Evolutionary conservation across 2,113 vertebrate genomes (phyloP).

Genomic region (Tetraodon nigroviridis): DNA sequence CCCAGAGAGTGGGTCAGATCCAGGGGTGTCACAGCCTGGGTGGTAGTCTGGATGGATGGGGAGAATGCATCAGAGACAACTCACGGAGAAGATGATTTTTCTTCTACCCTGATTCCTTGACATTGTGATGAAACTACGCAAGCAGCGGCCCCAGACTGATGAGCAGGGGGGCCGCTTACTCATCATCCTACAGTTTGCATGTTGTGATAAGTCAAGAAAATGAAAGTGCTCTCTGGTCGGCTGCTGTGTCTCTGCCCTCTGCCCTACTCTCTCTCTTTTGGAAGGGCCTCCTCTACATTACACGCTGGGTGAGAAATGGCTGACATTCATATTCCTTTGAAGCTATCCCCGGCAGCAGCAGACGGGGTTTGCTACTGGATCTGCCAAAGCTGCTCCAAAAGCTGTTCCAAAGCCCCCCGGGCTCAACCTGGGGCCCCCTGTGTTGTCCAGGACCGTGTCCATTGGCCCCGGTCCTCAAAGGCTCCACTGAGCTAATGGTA

Average conservation of each 20-base stretch:
- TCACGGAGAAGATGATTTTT: too few relatives aligned
- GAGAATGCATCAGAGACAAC: too few relatives aligned
- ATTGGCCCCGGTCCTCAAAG: slow-evolving; percentile 74
- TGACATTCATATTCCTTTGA: slow-evolving; percentile 75
- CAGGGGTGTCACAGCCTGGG: too few relatives aligned
- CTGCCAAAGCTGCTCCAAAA: slow-evolving; percentile 61
- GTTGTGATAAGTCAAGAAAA: slow-evolving; percentile 12
- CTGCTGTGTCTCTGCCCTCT: slow-evolving; percentile 4
- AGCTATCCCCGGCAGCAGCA: slow-evolving; percentile 54
- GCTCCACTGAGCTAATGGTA: slow-evolving; percentile 78
- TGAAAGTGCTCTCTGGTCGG: slow-evolving; percentile 16
- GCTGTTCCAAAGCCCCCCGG: slow-evolving; percentile 59
- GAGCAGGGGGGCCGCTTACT: neutral
- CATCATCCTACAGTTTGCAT: neutral
- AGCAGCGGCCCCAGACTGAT: neutral
- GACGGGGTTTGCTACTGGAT: slow-evolving; percentile 59
- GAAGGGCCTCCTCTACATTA: slow-evolving; percentile 58
- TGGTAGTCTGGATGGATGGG: too few relatives aligned
- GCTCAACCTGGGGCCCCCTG: slow-evolving; percentile 67
- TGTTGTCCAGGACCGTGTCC: slow-evolving; percentile 62
- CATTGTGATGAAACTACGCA: neutral
- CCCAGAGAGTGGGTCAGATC: too few relatives aligned
- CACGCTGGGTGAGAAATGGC: slow-evolving; percentile 70
- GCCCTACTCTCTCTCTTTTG: slow-evolving; percentile 24
- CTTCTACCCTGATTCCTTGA: neutral